These are phyloP conservation scores for Drosophila histrio DNA, from an alignment of 2,888 invertebrate species.

Conservation along the genomic window DNA sequence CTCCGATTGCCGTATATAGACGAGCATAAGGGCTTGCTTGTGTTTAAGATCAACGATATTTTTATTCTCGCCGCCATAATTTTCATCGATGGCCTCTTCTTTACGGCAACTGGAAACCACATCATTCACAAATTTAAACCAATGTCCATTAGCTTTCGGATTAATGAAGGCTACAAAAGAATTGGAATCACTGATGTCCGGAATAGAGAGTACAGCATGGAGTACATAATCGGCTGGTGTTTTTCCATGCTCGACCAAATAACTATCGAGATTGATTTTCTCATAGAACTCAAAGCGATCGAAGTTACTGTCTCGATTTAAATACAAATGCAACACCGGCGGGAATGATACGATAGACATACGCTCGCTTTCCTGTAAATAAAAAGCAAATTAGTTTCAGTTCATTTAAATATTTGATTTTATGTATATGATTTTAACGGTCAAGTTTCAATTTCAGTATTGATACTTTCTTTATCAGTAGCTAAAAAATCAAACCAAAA, in stretches of 20 bases:
- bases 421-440: background rate
- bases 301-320: constrained; percentile 98
- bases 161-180: constrained; percentile 99
- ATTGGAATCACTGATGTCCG: constrained; percentile 99
- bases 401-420: background rate
- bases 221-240: constrained; percentile 93
- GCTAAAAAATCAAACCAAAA: too few species aligned
- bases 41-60: constrained; percentile 95
- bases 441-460: too few species aligned
- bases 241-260: constrained; percentile 86
- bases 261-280: constrained; percentile 94
- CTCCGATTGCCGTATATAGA: constrained; percentile 97
- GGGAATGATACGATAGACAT: constrained; percentile 98
- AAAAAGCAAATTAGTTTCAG: background rate
- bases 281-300: constrained; percentile 98
- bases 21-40: constrained; percentile 99
- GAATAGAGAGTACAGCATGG: constrained; percentile 99
- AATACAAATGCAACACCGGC: constrained; percentile 97
- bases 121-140: constrained; percentile 98
- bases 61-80: constrained; percentile 99
- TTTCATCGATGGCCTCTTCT: constrained; percentile 98
- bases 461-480: too few species aligned
- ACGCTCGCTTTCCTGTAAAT: constrained; percentile 95
- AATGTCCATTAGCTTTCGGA: constrained; percentile 96
- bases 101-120: constrained; percentile 98